phyloP scores from a whole-genome alignment of 2,797 vertebrate genomes.

The Clarias fuscus region DNA sequence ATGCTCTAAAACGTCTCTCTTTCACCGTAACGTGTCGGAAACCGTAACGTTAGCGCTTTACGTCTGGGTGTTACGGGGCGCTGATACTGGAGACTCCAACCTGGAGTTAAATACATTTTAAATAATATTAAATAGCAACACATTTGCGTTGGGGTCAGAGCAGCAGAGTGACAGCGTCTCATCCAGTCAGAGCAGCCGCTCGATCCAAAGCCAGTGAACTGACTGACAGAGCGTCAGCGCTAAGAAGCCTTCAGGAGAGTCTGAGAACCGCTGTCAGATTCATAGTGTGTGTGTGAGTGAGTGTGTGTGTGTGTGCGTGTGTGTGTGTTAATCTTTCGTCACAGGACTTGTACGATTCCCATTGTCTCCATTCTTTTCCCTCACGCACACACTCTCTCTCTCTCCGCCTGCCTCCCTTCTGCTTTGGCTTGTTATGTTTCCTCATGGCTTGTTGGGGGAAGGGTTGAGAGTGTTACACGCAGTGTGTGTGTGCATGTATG shows the following conservation, averaged over 20 bases:
- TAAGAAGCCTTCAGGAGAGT: slow-evolving; percentile 10
- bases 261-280: neutral
- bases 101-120: neutral
- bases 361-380: slow-evolving; percentile 29
- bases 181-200: neutral
- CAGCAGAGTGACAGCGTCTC: neutral
- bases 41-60: neutral
- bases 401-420: slow-evolving; percentile 41
- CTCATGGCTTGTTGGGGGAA: slow-evolving; percentile 66
- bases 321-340: neutral
- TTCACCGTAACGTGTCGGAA: neutral
- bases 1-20: neutral
- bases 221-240: neutral
- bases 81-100: neutral
- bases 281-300: neutral
- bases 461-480: slow-evolving; percentile 61
- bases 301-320: slow-evolving; percentile 1
- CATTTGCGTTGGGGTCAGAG: no score
- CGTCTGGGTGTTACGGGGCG: neutral
- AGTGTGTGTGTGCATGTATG: slow-evolving; percentile 13
- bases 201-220: slow-evolving; percentile 17
- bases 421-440: slow-evolving; percentile 57
- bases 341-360: neutral
- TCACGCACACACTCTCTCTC: neutral
- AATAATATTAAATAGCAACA: neutral